Percentiles rank a stretch among this genome's conserved stretches.
These are phyloP conservation scores for Drosophila planitibia DNA, from an alignment of 2,888 invertebrate species.

Conservation along the genomic window DNA sequence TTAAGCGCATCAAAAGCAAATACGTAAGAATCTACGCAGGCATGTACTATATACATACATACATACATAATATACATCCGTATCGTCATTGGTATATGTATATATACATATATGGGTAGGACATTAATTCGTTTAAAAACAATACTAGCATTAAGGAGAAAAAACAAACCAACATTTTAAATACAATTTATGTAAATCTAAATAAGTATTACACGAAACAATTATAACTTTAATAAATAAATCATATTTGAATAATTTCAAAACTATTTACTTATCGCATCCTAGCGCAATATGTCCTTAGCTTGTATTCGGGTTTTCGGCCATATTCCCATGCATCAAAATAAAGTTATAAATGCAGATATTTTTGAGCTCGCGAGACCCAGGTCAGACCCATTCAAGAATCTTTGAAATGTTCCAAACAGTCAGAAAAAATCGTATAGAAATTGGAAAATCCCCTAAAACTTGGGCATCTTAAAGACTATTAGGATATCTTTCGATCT, in stretches of 20 bases:
- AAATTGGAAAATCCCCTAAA: not conserved
- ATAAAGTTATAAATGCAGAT: not conserved
- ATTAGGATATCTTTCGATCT: not conserved
- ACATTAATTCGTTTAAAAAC: slow-evolving; percentile 55
- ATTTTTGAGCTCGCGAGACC: not conserved
- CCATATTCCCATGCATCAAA: not conserved
- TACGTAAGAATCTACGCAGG: slow-evolving; percentile 71
- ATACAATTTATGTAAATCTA: slow-evolving; percentile 69
- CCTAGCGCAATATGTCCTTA: not conserved
- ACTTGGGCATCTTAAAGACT: not conserved
- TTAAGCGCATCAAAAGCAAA: slow-evolving; percentile 50
- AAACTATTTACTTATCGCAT: not conserved
- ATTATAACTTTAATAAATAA: slow-evolving; percentile 69
- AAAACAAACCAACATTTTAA: slow-evolving; percentile 50
- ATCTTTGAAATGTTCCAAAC: not conserved
- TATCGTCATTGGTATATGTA: slow-evolving; percentile 26
- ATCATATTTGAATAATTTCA: slow-evolving; percentile 61
- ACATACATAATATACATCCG: slow-evolving; percentile 30
- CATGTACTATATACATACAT: slow-evolving; percentile 50
- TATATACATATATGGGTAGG: slow-evolving; percentile 37
- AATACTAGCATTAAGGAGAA: slow-evolving; percentile 54
- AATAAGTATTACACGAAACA: slow-evolving; percentile 67
- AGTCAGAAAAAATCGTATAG: not conserved
- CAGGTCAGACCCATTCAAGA: not conserved
- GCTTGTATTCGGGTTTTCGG: not conserved